These are phyloP conservation scores for Macrophya alboannulata DNA, from an alignment of 2,888 invertebrate species.

Conservation along the genomic window DNA sequence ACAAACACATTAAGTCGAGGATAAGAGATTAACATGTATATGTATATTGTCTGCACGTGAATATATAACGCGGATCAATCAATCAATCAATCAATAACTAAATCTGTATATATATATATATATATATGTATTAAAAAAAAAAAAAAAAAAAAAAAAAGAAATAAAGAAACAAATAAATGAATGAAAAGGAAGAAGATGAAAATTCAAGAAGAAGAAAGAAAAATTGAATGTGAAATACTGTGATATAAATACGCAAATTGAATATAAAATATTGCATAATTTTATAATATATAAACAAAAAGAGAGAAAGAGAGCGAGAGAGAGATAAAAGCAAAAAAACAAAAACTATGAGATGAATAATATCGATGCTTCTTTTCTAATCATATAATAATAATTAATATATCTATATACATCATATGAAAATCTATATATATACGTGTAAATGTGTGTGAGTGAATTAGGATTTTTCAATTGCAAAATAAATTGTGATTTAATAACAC, in stretches of 20 bases:
- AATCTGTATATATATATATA: not conserved
- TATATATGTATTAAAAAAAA: not conserved
- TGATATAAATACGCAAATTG: not conserved
- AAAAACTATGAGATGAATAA: not conserved
- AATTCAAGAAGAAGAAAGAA: constrained; percentile 16
- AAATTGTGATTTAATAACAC: constrained; percentile 9
- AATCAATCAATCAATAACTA: constrained; percentile 16
- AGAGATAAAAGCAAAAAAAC: not conserved
- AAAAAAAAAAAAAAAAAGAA: not conserved
- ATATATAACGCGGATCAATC: not conserved
- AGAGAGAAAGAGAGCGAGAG: not conserved
- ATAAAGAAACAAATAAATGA: not conserved
- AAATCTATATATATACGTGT: not conserved
- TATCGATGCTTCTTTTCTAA: not conserved
- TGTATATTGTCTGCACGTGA: not conserved
- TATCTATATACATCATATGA: not conserved
- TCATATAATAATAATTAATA: not conserved
- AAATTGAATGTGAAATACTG: not conserved
- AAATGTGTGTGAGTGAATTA: constrained; percentile 26
- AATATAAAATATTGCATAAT: not conserved
- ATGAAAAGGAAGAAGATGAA: not conserved
- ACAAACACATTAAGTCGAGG: not conserved
- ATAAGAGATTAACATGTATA: not conserved
- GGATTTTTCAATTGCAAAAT: constrained; percentile 38
- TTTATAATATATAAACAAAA: not conserved